These are phyloP conservation scores for Noctua pronuba DNA, from an alignment of 2,888 invertebrate genomes.

Conservation along the genomic window DNA sequence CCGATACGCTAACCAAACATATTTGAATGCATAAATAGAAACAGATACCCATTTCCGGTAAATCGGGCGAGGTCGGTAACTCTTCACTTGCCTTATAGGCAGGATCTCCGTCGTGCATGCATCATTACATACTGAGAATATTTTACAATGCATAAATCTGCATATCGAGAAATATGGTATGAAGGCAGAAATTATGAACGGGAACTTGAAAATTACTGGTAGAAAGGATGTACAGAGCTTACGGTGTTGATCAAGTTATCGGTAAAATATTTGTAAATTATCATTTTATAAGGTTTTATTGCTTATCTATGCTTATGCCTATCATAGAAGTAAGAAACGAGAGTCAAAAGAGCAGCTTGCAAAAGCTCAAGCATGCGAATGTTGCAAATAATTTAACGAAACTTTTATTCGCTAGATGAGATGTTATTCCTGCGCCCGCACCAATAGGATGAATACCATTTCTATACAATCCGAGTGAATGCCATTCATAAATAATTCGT, in stretches of 20 bases:
- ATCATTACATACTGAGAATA: conserved; percentile 57
- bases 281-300: not conserved
- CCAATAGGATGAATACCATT: conserved; percentile 32
- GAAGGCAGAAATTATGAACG: conserved; percentile 33
- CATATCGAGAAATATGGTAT: conserved; percentile 35
- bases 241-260: not conserved
- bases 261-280: not conserved
- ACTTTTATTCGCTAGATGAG: conserved; percentile 3
- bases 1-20: conserved; percentile 56
- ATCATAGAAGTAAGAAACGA: not conserved
- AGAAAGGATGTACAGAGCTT: not conserved
- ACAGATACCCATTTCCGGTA: conserved; percentile 69
- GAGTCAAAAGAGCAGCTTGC: not conserved
- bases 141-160: conserved; percentile 47
- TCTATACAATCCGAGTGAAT: conserved; percentile 26
- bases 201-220: conserved; percentile 2
- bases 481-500: conserved; percentile 40
- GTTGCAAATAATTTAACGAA: not conserved
- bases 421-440: conserved; percentile 3
- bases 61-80: conserved; percentile 66
- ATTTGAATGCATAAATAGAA: conserved; percentile 67
- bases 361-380: conserved; percentile 4
- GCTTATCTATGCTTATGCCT: not conserved
- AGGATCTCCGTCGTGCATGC: conserved; percentile 45
- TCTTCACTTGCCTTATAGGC: conserved; percentile 42